Base-by-base conservation (phyloP, 1,140 invertebrate genomes). In the Megalopta genalis region DNA sequence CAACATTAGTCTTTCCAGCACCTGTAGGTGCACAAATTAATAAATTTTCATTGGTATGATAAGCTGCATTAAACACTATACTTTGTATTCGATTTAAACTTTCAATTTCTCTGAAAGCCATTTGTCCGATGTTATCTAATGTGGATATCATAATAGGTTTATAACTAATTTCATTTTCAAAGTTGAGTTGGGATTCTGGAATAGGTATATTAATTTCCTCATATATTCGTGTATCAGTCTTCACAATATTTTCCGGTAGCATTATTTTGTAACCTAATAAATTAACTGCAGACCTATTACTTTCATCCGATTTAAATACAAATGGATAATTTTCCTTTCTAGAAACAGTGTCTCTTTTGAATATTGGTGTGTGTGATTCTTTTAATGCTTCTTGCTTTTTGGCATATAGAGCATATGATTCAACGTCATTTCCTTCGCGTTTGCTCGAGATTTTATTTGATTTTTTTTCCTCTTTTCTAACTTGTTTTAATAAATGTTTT, bases 1-100 rank as follows among this genome's bases (percentile, higher is more conserved):
- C 99, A 79, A 99, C 98, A 92, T 99, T 99, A 0, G 99, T 99
- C 93, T 99, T 99, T 68, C 98, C 98, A 7, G 98, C 98, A 25
- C 98, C 98, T 2, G 98, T 99, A 0, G 98, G 98, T 0, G 98
- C 98, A 93, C 98, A 99, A 78, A 99, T 97, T 8, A 99, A 92
- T 87, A 99, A 94, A 93, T 99, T 99, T 89, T 99, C 98, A 91
- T 99, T 99, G 12, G 97, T 98, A 87, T 98, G 96, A 93, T 99
- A 99, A 0, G 99, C 99, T 4, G 97, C 95, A 63, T 98, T 95
- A 93, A 97, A 99, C 0, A 99, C 99, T 67, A 99, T 96, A 0
- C 97, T 98, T 91, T 99, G 99, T 81, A 99, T 99, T 73, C 96
- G 93, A 93, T 99, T 99, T 21, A 99, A 93, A 65, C 94, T 93